Conservation (phyloP, 2,888 invertebrate species). For the Pherbina coryleti region DNA sequence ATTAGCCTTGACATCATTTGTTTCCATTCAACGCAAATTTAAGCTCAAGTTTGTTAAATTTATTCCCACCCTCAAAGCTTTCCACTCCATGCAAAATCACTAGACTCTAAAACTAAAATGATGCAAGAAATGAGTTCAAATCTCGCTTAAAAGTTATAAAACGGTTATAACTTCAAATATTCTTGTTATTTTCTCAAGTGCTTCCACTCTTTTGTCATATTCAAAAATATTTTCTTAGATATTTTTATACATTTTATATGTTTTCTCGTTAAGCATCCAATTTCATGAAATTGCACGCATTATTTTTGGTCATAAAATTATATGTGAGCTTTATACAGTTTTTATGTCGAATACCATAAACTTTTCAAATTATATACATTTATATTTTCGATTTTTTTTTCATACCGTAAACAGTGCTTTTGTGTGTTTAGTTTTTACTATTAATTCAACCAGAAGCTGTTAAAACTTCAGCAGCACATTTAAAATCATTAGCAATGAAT, state of each 20-base stretch:
- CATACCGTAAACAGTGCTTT: background rate
- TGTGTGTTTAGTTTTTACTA: background rate
- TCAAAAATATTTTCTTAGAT: no score
- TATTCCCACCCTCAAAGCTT: no score
- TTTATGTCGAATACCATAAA: background rate
- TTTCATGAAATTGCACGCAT: background rate
- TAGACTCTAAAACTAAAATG: no score
- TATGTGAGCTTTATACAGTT: no score
- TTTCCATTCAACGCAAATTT: no score
- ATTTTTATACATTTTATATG: no score
- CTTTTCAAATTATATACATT: background rate
- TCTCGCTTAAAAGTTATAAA: no score
- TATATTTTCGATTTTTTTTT: background rate
- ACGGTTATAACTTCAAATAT: background rate
- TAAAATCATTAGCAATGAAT: conserved; percentile 21
- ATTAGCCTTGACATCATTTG: no score
- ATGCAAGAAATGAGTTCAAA: no score
- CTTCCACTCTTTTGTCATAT: background rate
- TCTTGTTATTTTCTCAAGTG: background rate
- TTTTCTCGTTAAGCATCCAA: no score
- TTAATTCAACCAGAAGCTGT: background rate
- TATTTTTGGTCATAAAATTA: background rate
- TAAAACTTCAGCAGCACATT: conserved; percentile 20
- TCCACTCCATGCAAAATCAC: no score
- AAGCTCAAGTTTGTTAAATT: no score